phyloP scores from a whole-genome alignment of 2,113 vertebrate genomes.

The Aramus guarauna region DNA sequence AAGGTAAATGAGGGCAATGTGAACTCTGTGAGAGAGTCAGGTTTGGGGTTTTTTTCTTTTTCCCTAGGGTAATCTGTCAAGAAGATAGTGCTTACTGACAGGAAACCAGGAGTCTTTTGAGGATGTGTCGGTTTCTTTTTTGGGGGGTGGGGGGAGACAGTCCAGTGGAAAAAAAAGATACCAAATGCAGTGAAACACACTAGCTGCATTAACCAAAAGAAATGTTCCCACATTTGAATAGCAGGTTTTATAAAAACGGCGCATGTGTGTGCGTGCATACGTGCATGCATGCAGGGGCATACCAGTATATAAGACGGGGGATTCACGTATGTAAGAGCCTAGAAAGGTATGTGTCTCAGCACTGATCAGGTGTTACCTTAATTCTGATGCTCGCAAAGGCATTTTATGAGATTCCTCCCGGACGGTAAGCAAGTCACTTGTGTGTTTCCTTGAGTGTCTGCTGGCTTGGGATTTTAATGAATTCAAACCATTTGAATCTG shows the following conservation, averaged over 20 bases:
- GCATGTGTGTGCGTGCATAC: neutral
- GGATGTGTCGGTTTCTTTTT: neutral
- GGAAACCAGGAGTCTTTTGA: neutral
- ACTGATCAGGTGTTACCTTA: neutral
- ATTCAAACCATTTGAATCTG: neutral
- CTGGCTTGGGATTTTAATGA: neutral
- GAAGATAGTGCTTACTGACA: neutral
- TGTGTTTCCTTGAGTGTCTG: neutral
- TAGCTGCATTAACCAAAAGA: neutral
- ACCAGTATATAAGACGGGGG: accelerated
- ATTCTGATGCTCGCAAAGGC: neutral
- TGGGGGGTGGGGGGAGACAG: neutral
- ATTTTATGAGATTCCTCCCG: neutral
- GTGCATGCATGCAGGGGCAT: neutral
- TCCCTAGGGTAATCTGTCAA: neutral
- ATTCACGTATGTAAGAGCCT: accelerated
- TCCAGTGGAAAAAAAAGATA: neutral
- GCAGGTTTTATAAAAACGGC: neutral
- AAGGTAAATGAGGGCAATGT: conserved; percentile 63
- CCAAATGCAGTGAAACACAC: neutral
- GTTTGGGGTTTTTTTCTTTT: neutral
- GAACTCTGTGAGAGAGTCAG: conserved; percentile 46
- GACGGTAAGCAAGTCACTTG: accelerated
- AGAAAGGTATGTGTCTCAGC: neutral
- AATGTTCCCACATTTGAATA: neutral